Conservation (phyloP, 37 sponge, comb jelly and placozoan genomes). For the Aplysina aerophoba region DNA sequence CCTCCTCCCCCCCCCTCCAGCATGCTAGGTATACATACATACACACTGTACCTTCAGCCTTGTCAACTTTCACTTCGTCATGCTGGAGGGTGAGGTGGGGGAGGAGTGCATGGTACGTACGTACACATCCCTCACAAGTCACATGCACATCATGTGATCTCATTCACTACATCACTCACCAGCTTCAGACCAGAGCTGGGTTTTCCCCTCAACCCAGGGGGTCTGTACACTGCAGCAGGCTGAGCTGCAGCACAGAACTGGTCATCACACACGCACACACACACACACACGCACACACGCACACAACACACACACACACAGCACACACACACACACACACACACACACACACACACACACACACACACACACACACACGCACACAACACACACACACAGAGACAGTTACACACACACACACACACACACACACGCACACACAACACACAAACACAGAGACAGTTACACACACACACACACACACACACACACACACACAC, state of each 20-base stretch:
- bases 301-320: neutral
- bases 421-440: no score
- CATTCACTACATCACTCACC: neutral
- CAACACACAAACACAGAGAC: no score
- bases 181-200: slow-evolving; percentile 9
- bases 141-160: neutral
- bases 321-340: no score
- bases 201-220: slow-evolving; percentile 84
- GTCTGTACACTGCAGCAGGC: slow-evolving; percentile 64
- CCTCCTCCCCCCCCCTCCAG: no score
- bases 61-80: neutral
- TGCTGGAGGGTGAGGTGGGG: neutral
- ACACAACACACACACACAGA: no score
- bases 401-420: no score
- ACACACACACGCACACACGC: neutral
- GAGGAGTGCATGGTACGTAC: neutral
- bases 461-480: no score
- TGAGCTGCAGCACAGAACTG: slow-evolving; percentile 33
- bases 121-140: neutral
- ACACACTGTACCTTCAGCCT: neutral
- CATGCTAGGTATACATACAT: no score
- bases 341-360: no score
- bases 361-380: no score
- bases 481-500: no score
- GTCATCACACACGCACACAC: neutral